Percentiles rank a stretch among this genome's conserved stretches.
Evolutionary conservation across 92 coral and sea anemone species (phyloP).

Genomic region (Chrysogorgia sp.): DNA sequence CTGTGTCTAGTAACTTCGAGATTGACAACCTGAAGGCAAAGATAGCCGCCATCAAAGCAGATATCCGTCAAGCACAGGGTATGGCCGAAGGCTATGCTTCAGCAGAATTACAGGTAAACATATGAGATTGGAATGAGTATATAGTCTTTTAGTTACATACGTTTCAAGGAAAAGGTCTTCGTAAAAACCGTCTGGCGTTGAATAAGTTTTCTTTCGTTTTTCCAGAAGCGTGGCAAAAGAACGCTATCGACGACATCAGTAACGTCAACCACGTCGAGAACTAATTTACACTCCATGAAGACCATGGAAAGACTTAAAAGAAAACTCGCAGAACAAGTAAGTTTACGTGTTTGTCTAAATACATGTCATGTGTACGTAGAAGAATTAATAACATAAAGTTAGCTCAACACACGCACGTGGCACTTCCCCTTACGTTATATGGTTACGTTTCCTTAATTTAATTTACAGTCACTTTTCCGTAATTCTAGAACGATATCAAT

Average conservation of each 20-base stretch:
- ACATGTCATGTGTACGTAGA: too few species aligned
- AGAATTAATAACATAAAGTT: too few species aligned
- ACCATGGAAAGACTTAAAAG: slow-evolving; percentile 80
- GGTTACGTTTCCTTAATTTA: too few species aligned
- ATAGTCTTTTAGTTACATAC: background rate
- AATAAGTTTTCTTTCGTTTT: background rate
- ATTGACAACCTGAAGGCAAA: slow-evolving; percentile 88
- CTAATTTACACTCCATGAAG: slow-evolving; percentile 45
- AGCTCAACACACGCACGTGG: too few species aligned
- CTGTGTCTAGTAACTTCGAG: slow-evolving; percentile 88
- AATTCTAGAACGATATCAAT: too few species aligned
- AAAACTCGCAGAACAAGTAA: slow-evolving; percentile 89
- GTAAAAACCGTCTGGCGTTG: background rate
- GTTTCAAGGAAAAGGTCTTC: too few species aligned
- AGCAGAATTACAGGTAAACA: slow-evolving; percentile 1
- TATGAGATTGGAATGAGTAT: background rate
- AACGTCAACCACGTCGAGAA: slow-evolving; percentile 10
- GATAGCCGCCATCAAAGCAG: slow-evolving; percentile 89
- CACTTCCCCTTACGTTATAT: too few species aligned
- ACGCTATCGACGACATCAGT: slow-evolving; percentile 20
- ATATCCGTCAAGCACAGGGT: slow-evolving; percentile 88
- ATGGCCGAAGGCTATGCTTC: slow-evolving; percentile 35
- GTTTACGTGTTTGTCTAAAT: too few species aligned
- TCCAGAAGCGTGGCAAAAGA: slow-evolving; percentile 60
- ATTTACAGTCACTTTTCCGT: too few species aligned